Base-by-base conservation (phyloP, 2,888 invertebrate genomes). In the Cetonia aurata region DNA sequence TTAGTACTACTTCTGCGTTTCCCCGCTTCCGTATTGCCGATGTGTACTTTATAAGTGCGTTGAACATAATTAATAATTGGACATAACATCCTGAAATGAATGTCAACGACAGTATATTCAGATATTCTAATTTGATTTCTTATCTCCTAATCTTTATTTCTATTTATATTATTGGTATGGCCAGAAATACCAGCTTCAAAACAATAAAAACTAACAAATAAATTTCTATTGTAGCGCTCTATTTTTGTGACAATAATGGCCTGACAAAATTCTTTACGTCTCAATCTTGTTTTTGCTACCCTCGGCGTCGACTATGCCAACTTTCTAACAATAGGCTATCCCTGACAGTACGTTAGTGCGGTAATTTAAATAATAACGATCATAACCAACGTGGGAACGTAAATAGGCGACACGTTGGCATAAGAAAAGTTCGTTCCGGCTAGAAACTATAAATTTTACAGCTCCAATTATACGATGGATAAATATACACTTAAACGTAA, bases 251-350 rank as follows among this genome's bases (percentile, higher is more conserved):
- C 52, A 19, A 52, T 10, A 9, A 10, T 37, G 37, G 37, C 37
- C 37, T 37, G 37, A 10, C 37, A 37, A 37, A 37, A 37, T 37
- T 37, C 37, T 37, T 37, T 37, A 37, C 37, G 8, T 8, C 37
- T 37, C 37, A 37, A 6, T 37, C 37, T 10, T 37, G 37, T 37
- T 37, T 37, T 37, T 37, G 17, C 52, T 9, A 25, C 25, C 42
- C 19, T 57, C 42, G 57, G 57, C 57, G 57, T 42, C 57, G 17
- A 17, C 15, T 25, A 57, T 57, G 57, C 57, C 57, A 57, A 19
- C 37, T 41, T 57, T 57, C 57, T 57, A 57, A 57, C 57, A 57
- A 57, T 57, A 57, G 57, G 57, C 57, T 6, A 8, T 19, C 19
- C 19, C 10, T 17, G 37, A 42, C 17, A 42, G 12, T 17, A 37